Evolutionary conservation across 2,113 vertebrate species (phyloP), one percentile per base, ranked within the genome.

Genomic region (Elachura formosa): DNA sequence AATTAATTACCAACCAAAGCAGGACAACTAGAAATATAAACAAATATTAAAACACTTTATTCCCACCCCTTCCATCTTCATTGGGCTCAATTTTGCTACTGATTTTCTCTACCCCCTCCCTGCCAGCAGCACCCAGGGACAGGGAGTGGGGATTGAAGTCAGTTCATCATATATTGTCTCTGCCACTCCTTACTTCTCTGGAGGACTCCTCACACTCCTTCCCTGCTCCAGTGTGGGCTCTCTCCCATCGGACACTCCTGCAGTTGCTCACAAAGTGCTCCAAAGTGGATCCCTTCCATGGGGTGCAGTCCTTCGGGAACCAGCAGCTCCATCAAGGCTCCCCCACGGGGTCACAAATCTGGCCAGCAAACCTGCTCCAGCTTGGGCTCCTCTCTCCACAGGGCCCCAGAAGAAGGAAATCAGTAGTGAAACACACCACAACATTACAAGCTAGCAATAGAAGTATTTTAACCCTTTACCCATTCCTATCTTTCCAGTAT

Each of bases 261-360:
- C 23, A 76, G 48, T 12, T 48, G 23, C 36, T 49, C 63, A 43
- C 55, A 24, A 29, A 12, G 41, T 29, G 36, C 23, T 56, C 15
- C 64, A 24, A 4, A 24, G 18, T 49, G 79, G 10, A 31, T 49
- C 6, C 9, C 12, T 55, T 48, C 71, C 22, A 14, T 6, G 41
- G 31, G 31, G 18, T 49, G 15, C 55, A 49, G 10, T 29, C 11
- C 26, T 49, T 56, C 49, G 38, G 36, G 48, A 49, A 8, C 26
- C 56, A 22, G 49, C 12, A 83, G 55, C 34, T 63, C 23, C 71
- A 55, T 11, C 0, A 0, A 48, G n/a, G 29, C 6, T 26, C 10
- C 40, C 40, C 41, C 34, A 48, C 0, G 0, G 26, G 9, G 14
- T 36, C 58, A 58, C 34, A 49, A 28, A 2, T 23, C 31, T 18